These are phyloP conservation scores for Crossocerus cetratus DNA, from an alignment of 2,888 invertebrate genomes.

Conservation along the genomic window DNA sequence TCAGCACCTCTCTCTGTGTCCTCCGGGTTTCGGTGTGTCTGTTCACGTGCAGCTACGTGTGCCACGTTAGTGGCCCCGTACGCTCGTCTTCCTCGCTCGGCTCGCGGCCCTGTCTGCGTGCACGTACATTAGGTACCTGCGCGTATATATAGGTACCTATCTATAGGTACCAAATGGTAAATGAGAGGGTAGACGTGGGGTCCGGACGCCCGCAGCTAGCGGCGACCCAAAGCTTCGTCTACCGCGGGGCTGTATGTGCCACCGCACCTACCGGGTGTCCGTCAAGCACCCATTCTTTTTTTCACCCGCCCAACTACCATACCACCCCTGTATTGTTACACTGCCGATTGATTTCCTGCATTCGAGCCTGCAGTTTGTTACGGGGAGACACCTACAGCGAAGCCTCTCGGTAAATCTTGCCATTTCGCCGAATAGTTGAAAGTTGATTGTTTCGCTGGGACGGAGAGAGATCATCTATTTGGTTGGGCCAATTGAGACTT, in stretches of 20 bases:
- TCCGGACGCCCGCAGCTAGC: conserved; percentile 76
- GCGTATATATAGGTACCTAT: conserved; percentile 71
- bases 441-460: not conserved
- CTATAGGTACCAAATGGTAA: conserved; percentile 77
- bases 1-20: conserved; percentile 48
- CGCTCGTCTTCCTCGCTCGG: conserved; percentile 48
- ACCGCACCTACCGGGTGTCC: conserved; percentile 70
- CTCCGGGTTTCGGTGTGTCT: conserved; percentile 12
- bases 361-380: not conserved
- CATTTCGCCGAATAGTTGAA: not conserved
- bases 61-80: conserved; percentile 47
- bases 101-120: conserved; percentile 55
- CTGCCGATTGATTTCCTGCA: not conserved
- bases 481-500: not conserved
- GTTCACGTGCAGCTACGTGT: conserved; percentile 45
- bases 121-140: conserved; percentile 60
- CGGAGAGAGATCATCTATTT: not conserved
- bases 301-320: not conserved
- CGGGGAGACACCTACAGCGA: not conserved
- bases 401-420: not conserved
- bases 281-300: conserved; percentile 35
- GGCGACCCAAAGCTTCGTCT: conserved; percentile 77
- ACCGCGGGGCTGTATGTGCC: conserved; percentile 74
- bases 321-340: not conserved
- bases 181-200: conserved; percentile 76